Percentiles rank a stretch among this genome's conserved stretches.
Conservation (phyloP, 2,888 invertebrate species). For the Hyposoter dolosus region DNA sequence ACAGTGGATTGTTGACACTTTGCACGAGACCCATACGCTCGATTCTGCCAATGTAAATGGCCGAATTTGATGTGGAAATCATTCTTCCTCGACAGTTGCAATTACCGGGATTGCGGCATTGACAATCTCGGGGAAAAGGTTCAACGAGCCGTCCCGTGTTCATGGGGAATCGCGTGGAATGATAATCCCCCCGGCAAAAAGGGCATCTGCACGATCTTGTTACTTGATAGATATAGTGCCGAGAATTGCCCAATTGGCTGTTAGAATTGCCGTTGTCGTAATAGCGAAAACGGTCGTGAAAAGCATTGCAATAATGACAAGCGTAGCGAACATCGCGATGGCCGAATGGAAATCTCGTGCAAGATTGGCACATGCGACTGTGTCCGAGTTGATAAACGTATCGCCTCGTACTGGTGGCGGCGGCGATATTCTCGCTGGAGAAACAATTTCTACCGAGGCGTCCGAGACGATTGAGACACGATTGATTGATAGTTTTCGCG, state of each 20-base stretch:
- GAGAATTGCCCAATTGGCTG: constrained; percentile 72
- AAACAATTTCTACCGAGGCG: constrained; percentile 82
- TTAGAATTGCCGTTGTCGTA: constrained; percentile 71
- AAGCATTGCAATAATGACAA: constrained; percentile 79
- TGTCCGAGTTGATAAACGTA: constrained; percentile 77
- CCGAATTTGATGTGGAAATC: constrained; percentile 78
- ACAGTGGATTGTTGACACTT: constrained; percentile 81
- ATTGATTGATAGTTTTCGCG: constrained; percentile 74
- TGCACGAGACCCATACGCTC: constrained; percentile 73
- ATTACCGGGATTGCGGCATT: constrained; percentile 76
- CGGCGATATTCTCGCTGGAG: constrained; percentile 82
- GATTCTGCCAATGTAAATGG: constrained; percentile 79
- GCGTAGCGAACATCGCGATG: constrained; percentile 75
- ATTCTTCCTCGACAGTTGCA: constrained; percentile 77
- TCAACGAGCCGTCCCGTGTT: constrained; percentile 75
- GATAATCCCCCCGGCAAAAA: constrained; percentile 80
- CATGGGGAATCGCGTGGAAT: constrained; percentile 77
- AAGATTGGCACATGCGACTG: constrained; percentile 79
- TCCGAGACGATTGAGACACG: constrained; percentile 77
- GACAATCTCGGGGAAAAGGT: constrained; percentile 76
- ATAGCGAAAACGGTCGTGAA: constrained; percentile 78
- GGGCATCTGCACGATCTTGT: constrained; percentile 79
- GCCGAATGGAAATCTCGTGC: constrained; percentile 72
- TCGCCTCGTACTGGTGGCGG: constrained; percentile 75
- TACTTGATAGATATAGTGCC: constrained; percentile 82